These are phyloP conservation scores for Heliconius ethilla DNA, from an alignment of 2,888 invertebrate species.

Conservation along the genomic window DNA sequence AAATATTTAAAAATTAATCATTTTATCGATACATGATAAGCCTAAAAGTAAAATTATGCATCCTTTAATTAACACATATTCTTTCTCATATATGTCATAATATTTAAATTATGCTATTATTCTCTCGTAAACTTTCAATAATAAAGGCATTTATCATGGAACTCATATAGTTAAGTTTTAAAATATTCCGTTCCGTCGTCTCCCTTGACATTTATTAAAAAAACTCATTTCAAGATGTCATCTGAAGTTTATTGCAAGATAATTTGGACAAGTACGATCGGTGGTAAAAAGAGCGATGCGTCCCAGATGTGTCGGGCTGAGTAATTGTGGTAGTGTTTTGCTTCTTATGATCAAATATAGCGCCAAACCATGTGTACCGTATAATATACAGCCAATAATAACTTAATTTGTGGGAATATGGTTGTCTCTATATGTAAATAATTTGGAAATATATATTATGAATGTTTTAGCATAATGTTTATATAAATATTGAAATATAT, in stretches of 20 bases:
- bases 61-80: neutral
- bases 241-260: constrained; percentile 46
- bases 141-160: constrained; percentile 20
- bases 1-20: neutral
- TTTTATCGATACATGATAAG: neutral
- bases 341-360: constrained; percentile 51
- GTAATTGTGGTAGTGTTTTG: constrained; percentile 55
- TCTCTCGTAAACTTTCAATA: constrained; percentile 11
- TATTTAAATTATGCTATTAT: constrained; percentile 10
- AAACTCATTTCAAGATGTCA: constrained; percentile 41
- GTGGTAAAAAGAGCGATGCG: constrained; percentile 49
- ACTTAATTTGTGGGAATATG: constrained; percentile 65
- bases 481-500: neutral
- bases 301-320: constrained; percentile 52
- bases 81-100: neutral
- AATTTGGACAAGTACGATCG: constrained; percentile 50
- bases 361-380: constrained; percentile 48
- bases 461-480: neutral
- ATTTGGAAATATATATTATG: neutral
- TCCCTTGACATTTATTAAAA: constrained; percentile 50
- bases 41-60: neutral
- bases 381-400: constrained; percentile 51
- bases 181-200: constrained; percentile 38
- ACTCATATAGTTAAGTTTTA: constrained; percentile 30
- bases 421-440: constrained; percentile 46